Base-by-base conservation (phyloP, 2,888 invertebrate genomes). In the Mesodorylaimus sp. region DNA sequence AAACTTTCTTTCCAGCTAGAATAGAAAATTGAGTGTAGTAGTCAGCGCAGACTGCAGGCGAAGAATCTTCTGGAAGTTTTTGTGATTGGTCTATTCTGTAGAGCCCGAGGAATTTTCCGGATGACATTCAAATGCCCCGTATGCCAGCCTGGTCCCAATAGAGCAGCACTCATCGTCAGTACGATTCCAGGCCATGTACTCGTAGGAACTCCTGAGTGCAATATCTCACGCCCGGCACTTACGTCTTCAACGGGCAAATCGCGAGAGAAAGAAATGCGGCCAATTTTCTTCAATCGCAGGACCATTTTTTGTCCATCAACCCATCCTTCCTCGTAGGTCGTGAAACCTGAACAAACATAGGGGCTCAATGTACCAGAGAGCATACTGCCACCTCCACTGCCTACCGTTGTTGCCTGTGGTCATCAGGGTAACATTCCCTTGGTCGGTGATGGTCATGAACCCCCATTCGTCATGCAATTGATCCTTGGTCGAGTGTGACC, bases 381-480 rank as follows among this genome's bases (percentile, higher is more conserved):
- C 2, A 7, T 16, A 24, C 7, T 7, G 19, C 7, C 7, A 21
- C 19, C 7, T 7, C 29, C 16, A 19, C 5, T 21, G 26, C 48
- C 50, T 49, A 61, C 64, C 65, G 53, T 65, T 65, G 50, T 65
- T 65, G 53, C 65, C 65, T 3, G 65, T 56, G 3, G 65, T 64
- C 64, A 65, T 66, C 26, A 65, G 54, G 16, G 65, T 65, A 3
- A 60, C 62, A 49, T 66, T 65, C 49, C 65, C 65, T 43, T 53
- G 54, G 45, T 55, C 54, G 48, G 65, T 63, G 7, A 59, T 61
- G 0, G 65, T 66, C 38, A 65, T 48, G 57, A 60, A 65, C 50
- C 65, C 65, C 62, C 63, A 65, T 53, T 64, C 64, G 50, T 65
- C 65, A 54, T 65, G 65, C 54, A 65, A 65, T 51, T 65, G 65